Evolutionary conservation across 2,113 vertebrate species (phyloP).

Genomic region (Oreocharis arfaki): DNA sequence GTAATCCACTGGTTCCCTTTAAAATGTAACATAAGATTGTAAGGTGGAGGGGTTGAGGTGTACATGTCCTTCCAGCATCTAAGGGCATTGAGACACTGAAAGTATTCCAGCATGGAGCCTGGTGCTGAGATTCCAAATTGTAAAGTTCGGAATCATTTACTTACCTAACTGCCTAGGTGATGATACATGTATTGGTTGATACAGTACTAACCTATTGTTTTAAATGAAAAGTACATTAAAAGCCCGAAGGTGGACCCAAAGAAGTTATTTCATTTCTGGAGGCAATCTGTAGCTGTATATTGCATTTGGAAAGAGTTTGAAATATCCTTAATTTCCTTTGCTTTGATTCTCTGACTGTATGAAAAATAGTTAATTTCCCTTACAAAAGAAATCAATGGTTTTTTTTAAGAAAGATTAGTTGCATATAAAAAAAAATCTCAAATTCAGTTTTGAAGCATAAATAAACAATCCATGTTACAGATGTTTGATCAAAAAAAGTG

Average conservation of each 20-base stretch:
- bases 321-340: neutral
- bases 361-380: neutral
- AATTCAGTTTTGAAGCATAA: neutral
- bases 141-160: neutral
- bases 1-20: neutral
- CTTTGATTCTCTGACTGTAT: neutral
- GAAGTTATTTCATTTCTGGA: neutral
- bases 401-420: neutral
- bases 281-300: neutral
- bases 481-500: neutral
- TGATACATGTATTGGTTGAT: neutral
- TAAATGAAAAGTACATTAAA: neutral
- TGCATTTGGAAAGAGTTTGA: neutral
- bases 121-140: neutral
- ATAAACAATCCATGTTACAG: neutral
- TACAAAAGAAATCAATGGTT: neutral
- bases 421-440: neutral
- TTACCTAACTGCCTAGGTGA: neutral
- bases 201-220: neutral
- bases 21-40: neutral
- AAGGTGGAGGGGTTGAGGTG: neutral
- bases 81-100: neutral
- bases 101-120: neutral
- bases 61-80: neutral
- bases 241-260: neutral